Base-by-base conservation (phyloP, 2,888 invertebrate genomes). In the Kryphioiulus occultus region DNA sequence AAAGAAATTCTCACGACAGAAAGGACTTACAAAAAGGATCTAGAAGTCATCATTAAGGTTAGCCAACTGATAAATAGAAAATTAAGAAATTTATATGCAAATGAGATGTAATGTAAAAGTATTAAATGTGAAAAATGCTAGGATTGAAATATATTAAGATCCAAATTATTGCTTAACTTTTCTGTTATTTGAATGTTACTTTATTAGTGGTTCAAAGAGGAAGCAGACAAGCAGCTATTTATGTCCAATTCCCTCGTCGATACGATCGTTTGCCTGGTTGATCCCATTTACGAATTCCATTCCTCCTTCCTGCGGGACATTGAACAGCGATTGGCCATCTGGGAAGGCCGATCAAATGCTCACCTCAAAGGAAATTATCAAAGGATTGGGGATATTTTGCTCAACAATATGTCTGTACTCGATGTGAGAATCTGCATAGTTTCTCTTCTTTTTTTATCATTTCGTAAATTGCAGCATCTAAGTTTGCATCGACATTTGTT, bases 1-100 rank as follows among this genome's bases (percentile, higher is more conserved):
- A 98, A 98, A 92, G 98, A 99, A 92, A 93, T 99, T 90, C 93
- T 98, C 87, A 98, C 98, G 96, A 98, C 98, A 0, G 98, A 99
- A 92, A 93, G 98, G 90, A 98, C 98, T 0, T 98, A 98, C 92
- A 97, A 97, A 91, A 96, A 97, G 91, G 98, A 99, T 92, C 93
- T 99, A 90, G 98, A 98, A 92, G 96, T 98, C 82, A 94, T 98
- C 89, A 96, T 96, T 91, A 94, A 95, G 91, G 97, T 97, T 92
- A 94, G 95, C 93, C 10, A 17, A 0, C 26, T 4, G 68, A 26
- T 22, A 68, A 68, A 68, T 26, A 68, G 1, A 53, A 53, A 53
- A 53, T 12, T 12, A 44, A 44, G 44, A 44, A 44, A 9, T 44
- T 44, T 44, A 44, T 44, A 44, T 35, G 35, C 7, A 35, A 35